Evolutionary conservation across 2,888 invertebrate genomes (phyloP).

Genomic region (Meganola albula): DNA sequence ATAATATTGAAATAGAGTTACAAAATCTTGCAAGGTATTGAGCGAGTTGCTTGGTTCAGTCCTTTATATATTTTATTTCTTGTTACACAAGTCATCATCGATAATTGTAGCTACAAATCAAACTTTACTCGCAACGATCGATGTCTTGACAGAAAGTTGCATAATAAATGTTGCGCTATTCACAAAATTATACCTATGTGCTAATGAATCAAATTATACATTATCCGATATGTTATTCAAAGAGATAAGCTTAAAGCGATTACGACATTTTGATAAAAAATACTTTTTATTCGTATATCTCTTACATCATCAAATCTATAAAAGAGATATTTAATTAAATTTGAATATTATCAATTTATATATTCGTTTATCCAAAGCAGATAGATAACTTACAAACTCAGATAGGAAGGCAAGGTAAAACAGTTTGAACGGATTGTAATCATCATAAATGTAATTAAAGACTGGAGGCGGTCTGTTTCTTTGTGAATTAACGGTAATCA

Average conservation of each 20-base stretch:
- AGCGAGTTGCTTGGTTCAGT: not conserved
- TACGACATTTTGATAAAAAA: not conserved
- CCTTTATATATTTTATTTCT: conserved; percentile 14
- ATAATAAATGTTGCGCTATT: conserved; percentile 6
- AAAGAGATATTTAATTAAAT: conserved; percentile 5
- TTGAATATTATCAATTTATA: conserved; percentile 16
- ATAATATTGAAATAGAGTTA: conserved; percentile 10
- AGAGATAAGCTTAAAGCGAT: not conserved
- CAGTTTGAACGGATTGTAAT: conserved; percentile 42
- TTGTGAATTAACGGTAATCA: conserved; percentile 64
- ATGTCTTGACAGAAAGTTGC: conserved; percentile 11
- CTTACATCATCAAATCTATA: not conserved
- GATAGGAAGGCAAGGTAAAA: conserved; percentile 32
- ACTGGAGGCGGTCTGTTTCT: conserved; percentile 51
- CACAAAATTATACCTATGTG: conserved; percentile 19
- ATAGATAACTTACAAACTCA: conserved; percentile 21
- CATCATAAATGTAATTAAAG: conserved; percentile 63
- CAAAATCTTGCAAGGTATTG: conserved; percentile 5
- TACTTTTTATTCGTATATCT: not conserved
- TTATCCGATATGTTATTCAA: conserved; percentile 27
- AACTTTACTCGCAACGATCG: conserved; percentile 27
- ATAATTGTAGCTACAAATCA: conserved; percentile 49
- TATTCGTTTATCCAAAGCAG: conserved; percentile 21
- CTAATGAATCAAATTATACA: conserved; percentile 19
- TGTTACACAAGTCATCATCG: conserved; percentile 48